Conservation (phyloP, 2,113 vertebrate genomes). For the Nettapus auritus region DNA sequence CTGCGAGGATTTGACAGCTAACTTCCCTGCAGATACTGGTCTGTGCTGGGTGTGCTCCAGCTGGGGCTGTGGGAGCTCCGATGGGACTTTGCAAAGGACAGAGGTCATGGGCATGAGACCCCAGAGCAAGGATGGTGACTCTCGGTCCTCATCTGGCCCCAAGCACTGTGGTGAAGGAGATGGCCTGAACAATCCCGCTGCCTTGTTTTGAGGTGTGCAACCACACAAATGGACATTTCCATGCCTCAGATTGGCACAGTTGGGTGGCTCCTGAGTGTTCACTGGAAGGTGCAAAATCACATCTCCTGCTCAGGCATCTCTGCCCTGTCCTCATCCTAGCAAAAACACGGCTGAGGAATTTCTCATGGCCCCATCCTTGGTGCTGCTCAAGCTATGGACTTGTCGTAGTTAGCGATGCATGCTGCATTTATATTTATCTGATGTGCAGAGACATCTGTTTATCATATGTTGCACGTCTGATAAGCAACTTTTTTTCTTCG, state of each 20-base stretch:
- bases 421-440: slow-evolving; percentile 14
- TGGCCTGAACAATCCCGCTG: no score
- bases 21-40: slow-evolving; percentile 37
- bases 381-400: not conserved
- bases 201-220: fast-evolving
- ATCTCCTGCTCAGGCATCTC: not conserved
- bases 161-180: not conserved
- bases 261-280: fast-evolving
- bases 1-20: slow-evolving; percentile 43
- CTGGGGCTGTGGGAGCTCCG: fast-evolving
- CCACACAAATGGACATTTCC: fast-evolving
- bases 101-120: fast-evolving
- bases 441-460: slow-evolving; percentile 62
- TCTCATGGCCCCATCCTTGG: not conserved
- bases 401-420: not conserved
- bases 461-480: slow-evolving; percentile 23
- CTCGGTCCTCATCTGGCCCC: not conserved
- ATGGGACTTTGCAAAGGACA: not conserved
- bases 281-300: not conserved
- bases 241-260: not conserved
- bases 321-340: not conserved
- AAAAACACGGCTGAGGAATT: fast-evolving
- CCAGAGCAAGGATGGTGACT: not conserved
- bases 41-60: slow-evolving; percentile 14
- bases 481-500: slow-evolving; percentile 10